Evolutionary conservation across 1,140 invertebrate species (phyloP).

Genomic region (Daktulosphaira vitifoliae): DNA sequence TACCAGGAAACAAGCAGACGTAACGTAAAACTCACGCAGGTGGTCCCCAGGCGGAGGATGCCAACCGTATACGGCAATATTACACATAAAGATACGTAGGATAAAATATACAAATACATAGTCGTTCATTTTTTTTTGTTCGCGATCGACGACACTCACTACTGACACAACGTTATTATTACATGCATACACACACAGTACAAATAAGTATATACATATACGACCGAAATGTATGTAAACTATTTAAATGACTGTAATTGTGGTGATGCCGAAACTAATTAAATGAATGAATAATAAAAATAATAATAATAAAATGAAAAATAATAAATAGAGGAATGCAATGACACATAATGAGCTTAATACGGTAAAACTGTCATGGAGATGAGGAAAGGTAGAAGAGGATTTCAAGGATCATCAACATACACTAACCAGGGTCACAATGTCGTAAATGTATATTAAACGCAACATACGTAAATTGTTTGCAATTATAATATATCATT

Average conservation of each 20-base stretch:
- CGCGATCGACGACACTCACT: slow-evolving; percentile 1
- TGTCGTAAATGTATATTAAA: too few species aligned
- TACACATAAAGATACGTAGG: too few species aligned
- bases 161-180: neutral
- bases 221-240: neutral
- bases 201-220: neutral
- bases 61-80: too few species aligned
- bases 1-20: neutral
- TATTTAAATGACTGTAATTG: neutral
- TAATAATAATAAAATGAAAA: neutral
- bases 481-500: too few species aligned
- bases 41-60: too few species aligned
- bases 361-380: neutral
- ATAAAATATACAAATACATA: too few species aligned
- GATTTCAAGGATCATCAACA: slow-evolving; percentile 20
- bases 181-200: neutral
- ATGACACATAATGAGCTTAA: neutral
- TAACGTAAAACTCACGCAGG: too few species aligned
- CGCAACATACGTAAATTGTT: too few species aligned
- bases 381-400: slow-evolving; percentile 11
- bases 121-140: too few species aligned
- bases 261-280: slow-evolving; percentile 10
- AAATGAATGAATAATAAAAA: slow-evolving; percentile 5
- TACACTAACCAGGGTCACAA: slow-evolving; percentile 20
- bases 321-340: slow-evolving; percentile 11